A percentile compares a stretch with the other conserved stretches of the same genome.
Evolutionary conservation across 2,888 invertebrate genomes (phyloP).

Genomic region (Harpalus rubripes): DNA sequence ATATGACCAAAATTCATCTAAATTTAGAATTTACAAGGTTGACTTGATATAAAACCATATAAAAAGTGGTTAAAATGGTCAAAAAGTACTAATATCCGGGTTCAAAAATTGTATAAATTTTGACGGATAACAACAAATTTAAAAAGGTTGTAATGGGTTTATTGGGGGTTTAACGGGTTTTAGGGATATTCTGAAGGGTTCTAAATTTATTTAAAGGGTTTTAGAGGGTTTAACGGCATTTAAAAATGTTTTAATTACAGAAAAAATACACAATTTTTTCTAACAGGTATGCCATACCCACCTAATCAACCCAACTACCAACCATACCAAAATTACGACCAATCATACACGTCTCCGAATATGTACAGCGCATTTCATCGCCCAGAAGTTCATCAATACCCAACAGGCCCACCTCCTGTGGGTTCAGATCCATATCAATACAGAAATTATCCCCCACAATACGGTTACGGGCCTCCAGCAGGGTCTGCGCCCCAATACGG

Average conservation of each 20-base stretch:
- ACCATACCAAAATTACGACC: conserved; percentile 65
- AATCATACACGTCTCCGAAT: conserved; percentile 24
- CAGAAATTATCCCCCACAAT: conserved; percentile 59
- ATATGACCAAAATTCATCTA: background rate
- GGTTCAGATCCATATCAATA: conserved; percentile 53
- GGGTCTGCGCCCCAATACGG: conserved; percentile 20
- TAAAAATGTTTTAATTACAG: background rate
- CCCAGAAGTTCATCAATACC: conserved; percentile 60
- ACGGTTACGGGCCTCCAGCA: conserved; percentile 45
- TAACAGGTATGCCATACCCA: conserved; percentile 66
- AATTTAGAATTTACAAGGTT: no score
- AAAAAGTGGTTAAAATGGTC: background rate
- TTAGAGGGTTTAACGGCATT: background rate
- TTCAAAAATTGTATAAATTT: background rate
- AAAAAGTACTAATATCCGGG: background rate
- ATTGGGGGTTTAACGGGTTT: background rate
- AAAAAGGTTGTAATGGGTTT: background rate
- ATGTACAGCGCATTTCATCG: conserved; percentile 67
- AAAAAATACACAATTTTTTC: background rate
- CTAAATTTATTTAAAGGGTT: no score
- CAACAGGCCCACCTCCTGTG: background rate
- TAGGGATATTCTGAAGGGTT: no score
- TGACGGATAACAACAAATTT: background rate
- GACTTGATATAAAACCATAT: background rate
- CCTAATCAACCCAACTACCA: conserved; percentile 65